Evolutionary conservation across 2,797 vertebrate genomes (phyloP).

Genomic region (Coilia nasus): DNA sequence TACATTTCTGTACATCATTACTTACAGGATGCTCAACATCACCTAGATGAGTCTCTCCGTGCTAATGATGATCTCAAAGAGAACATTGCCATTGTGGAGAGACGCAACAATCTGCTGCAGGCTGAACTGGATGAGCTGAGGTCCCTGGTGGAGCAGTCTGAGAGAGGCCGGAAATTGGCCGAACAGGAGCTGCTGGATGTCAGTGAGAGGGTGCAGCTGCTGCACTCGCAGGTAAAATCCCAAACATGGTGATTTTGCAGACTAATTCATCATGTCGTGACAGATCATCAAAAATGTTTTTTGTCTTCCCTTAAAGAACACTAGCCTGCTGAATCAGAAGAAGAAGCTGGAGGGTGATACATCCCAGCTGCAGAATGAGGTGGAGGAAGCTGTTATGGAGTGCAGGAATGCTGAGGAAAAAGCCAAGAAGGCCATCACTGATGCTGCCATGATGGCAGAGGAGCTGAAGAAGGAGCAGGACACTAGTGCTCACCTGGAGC

Average conservation of each 20-base stretch:
- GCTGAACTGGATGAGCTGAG: conserved; percentile 68
- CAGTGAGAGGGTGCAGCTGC: conserved; percentile 77
- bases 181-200: conserved; percentile 78
- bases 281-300: neutral
- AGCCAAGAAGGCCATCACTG: conserved; percentile 70
- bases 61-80: conserved; percentile 74
- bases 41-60: conserved; percentile 59
- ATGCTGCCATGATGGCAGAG: conserved; percentile 70
- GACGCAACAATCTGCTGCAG: conserved; percentile 72
- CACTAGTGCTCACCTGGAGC: conserved; percentile 72
- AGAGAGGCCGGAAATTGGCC: conserved; percentile 72
- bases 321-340: conserved; percentile 78
- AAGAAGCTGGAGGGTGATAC: conserved; percentile 77
- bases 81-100: conserved; percentile 63
- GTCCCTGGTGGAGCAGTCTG: conserved; percentile 62
- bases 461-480: conserved; percentile 72
- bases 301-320: neutral
- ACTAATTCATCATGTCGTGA: neutral
- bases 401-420: conserved; percentile 73
- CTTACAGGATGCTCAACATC: neutral
- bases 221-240: conserved; percentile 74
- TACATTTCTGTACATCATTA: conserved; percentile 43
- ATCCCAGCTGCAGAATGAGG: conserved; percentile 72
- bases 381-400: conserved; percentile 76
- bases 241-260: neutral